phyloP scores from a whole-genome alignment of 2,797 vertebrate genomes.

The Hylomyscus alleni region DNA sequence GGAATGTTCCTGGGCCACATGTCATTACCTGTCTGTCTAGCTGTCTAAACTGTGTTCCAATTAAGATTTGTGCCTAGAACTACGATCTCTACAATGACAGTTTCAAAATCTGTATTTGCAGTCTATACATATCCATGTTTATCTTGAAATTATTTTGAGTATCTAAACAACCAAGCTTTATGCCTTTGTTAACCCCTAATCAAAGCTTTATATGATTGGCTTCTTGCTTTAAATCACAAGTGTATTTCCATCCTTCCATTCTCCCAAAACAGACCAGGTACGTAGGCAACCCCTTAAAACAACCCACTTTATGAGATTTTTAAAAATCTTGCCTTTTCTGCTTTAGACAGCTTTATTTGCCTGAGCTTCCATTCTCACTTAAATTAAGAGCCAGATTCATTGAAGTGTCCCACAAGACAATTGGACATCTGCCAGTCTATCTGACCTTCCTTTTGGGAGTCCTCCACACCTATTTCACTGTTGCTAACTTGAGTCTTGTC shows the following conservation, averaged over 20 bases:
- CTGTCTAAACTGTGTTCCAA: not conserved
- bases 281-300: not conserved
- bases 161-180: not conserved
- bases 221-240: not conserved
- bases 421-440: not conserved
- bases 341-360: not conserved
- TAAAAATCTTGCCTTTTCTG: not conserved
- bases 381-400: not conserved
- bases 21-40: not conserved
- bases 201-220: not conserved
- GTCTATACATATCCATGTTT: not conserved
- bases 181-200: not conserved
- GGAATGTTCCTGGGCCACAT: not conserved
- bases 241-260: not conserved
- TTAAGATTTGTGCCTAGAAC: not conserved
- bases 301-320: not conserved
- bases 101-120: conserved; percentile 6
- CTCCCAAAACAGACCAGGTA: not conserved
- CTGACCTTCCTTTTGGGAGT: not conserved
- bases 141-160: conserved; percentile 28
- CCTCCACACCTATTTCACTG: not conserved
- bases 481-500: not conserved
- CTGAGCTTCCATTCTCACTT: not conserved
- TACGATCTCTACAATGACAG: not conserved
- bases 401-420: not conserved